Evolutionary conservation across 2,888 invertebrate genomes (phyloP), one percentile per base, ranked within the genome.

Genomic region (Cryptus viduatorius): DNA sequence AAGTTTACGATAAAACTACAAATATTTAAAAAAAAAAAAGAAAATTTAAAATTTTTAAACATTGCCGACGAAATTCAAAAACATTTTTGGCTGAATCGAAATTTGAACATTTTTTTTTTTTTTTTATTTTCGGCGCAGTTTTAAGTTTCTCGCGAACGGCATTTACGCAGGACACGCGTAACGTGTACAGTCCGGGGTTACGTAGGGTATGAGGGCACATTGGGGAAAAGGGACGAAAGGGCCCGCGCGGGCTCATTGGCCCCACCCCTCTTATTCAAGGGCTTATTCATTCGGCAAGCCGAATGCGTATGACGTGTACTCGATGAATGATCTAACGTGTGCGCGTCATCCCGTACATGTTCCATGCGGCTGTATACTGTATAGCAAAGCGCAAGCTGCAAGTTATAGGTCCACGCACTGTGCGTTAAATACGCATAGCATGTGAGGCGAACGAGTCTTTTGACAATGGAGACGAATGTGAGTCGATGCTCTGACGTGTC

Each of bases 231-330:
- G 85, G 80, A 59, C 77, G 83, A 75, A 78, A 85, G 75, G 56
- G 73, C 82, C 69, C 61, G 79, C 79, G 67, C 48, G 67, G 73
- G 68, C 64, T 73, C 75, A 69, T 69, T 61, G 69, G 56, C 59
- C 64, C 19, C 78, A 31, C 76, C 71, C 78, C 83, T 88, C 88
- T 87, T 86, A 86, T 89, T 90, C 88, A 85, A 88, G 86, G 88
- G 90, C 89, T 91, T 91, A 90, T 91, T 91, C 91, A 90, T 88
- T 89, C 69, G 77, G 85, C 80, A 78, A 84, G 68, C 85, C 84
- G 89, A 89, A 89, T 90, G 89, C 83, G 87, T 88, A 90, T 91
- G 90, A 91, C 90, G 90, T 90, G 90, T 89, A 89, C 87, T 83
- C 84, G 85, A 86, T 85, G 84, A 88, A 86, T 88, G 86, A 85